A percentile compares a stretch with the other conserved stretches of the same genome.
Evolutionary conservation across 2,797 vertebrate genomes (phyloP).

Genomic region (Arctocebus calabarensis): DNA sequence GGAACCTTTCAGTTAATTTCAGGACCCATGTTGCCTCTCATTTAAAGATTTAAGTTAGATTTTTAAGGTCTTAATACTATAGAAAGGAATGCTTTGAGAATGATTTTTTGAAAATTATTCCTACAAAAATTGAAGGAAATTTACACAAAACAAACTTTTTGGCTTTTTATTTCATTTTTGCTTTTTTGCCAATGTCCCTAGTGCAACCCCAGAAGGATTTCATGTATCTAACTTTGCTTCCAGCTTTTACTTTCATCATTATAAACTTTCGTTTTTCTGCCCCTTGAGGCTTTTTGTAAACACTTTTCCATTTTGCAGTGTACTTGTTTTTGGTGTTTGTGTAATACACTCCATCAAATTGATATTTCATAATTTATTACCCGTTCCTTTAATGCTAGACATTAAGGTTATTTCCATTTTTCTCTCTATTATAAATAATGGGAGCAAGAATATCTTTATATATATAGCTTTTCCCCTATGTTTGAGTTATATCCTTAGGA

Average conservation of each 20-base stretch:
- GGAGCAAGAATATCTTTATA: conserved; percentile 77
- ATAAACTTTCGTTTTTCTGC: conserved; percentile 33
- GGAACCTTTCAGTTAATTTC: conserved; percentile 21
- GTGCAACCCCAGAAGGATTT: background rate
- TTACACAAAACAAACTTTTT: background rate
- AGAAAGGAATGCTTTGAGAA: background rate
- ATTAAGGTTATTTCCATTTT: conserved; percentile 83
- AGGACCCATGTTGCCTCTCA: background rate
- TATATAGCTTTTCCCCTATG: conserved; percentile 66
- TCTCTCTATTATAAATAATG: conserved; percentile 80
- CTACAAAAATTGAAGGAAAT: conserved; percentile 14
- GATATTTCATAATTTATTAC: conserved; percentile 72
- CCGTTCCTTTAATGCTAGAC: conserved; percentile 62
- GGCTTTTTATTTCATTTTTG: background rate
- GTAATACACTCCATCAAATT: conserved; percentile 59
- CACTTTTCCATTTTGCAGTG: conserved; percentile 17
- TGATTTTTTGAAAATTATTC: conserved; percentile 40
- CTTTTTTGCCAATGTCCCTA: background rate
- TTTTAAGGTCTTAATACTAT: background rate
- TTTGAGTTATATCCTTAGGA: conserved; percentile 78
- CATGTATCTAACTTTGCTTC: background rate
- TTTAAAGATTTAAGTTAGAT: conserved; percentile 19
- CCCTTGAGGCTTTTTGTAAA: conserved; percentile 53
- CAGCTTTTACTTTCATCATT: background rate
- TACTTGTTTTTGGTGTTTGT: conserved; percentile 62